Base-by-base conservation (phyloP, 2,113 vertebrate species). In the Peucedramus taeniatus region DNA sequence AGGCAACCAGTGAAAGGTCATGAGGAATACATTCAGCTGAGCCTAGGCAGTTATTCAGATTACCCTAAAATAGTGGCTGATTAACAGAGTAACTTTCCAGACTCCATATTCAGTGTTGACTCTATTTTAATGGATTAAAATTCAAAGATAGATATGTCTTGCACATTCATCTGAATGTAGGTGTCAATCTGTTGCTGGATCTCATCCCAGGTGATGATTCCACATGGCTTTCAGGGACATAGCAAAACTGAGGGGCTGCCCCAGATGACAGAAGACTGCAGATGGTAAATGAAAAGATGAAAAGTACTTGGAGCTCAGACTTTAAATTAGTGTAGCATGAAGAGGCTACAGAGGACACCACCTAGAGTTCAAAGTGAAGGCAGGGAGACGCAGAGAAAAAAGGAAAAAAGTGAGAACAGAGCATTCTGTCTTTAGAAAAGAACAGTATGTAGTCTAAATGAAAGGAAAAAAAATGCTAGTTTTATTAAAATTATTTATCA, bases 391-490 rank as follows among this genome's bases (percentile, higher is more conserved):
- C 19, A 89, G 15, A 80, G 30, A 45, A 61, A 80, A 68, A 72
- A 14, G 10, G 23, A 79, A 37, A 10, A 70, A 50, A 13, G 35
- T 30, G 7, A 81, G 21, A 77, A 51, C 2, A 60, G 22, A 27
- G 1, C 19, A 30, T 45, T 83, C 12, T 63, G 4, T 57, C 7
- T 57, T 64, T 61, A 63, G n/a, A 44, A 60, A 80, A 69, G 2
- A 3, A 31, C 49, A 15, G 4, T 56, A 19, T 23, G 7, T 33
- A 49, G 37, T 24, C 13, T 24, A 83, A 59, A 22, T 28, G 30
- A 24, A 54, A 61, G 22, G 7, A 11, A 3, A 33, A 61, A 56
- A 4, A 10, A 10, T 4, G 1, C 8, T 44, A 2, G 0, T 42
- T 71, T 82, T 13, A 60, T 68, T 68, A 37, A 47, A 59, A 64